Evolutionary conservation across 2,797 vertebrate genomes (phyloP), one percentile per base, ranked within the genome.

Genomic region (Anisognathus igniventris): DNA sequence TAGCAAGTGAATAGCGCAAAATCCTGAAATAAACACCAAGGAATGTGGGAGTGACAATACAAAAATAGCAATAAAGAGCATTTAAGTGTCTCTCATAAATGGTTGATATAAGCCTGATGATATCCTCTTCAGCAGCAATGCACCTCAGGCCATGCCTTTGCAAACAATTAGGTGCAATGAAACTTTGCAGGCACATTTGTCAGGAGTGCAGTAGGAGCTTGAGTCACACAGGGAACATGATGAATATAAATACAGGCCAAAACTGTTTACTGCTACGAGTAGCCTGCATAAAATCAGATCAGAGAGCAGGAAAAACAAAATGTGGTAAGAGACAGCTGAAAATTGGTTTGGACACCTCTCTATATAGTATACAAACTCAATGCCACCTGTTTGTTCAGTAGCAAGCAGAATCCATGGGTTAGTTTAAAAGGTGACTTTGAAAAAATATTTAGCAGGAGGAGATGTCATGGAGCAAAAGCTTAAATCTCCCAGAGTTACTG

Each of bases 371-470:
- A 40, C 35, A 80, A 95, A 81, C 86, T 57, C 77, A 66, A 45
- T 23, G 21, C 54, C 61, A 87, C 51, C 79, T 81, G 16, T 61
- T 94, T 89, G 76, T 91, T 93, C 64, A 91, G 54, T 54, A 67
- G 44, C 31, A 70, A 86, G 45, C 39, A 75, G 82, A 92, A 92
- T 71, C 72, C 57, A 54, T 57, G 60, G 75, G 70, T 76, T 91
- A 86, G 31, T 87, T 93, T 88, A 78, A 96, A 90, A 95, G 83
- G 84, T 80, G 95, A 86, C 95, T 94, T 94, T 89, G 75, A 88
- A 86, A 86, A 96, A 94, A 39, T 57, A 57, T 87, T 61, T 93
- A 91, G 75, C 53, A 85, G 70, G 30, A 95, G 40, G 45, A 91
- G 70, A 58, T 77, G 44, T 68, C 4, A 0, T 60, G 50, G 76